Evolutionary conservation across 2,888 invertebrate genomes (phyloP).

Genomic region (Drosophila merina): DNA sequence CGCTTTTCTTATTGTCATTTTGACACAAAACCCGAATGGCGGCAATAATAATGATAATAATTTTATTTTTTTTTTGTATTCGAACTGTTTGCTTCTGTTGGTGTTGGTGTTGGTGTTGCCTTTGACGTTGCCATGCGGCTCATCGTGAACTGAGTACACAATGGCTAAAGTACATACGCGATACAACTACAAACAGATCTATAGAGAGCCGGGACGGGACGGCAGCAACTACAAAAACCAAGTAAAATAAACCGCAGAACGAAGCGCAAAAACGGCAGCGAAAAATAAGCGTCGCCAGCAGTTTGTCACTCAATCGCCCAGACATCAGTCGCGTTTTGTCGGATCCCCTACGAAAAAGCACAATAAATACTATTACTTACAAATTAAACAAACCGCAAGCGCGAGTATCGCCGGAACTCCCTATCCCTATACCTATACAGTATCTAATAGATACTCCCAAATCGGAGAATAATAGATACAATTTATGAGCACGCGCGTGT

Average conservation of each 20-base stretch:
- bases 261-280: conserved; percentile 60
- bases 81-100: conserved; percentile 39
- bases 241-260: conserved; percentile 72
- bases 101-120: conserved; percentile 27
- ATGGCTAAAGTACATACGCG: conserved; percentile 71
- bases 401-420: conserved; percentile 7
- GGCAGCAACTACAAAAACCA: conserved; percentile 45
- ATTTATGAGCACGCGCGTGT: conserved; percentile 41
- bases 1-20: conserved; percentile 49
- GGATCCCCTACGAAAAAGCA: conserved; percentile 26
- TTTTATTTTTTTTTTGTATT: conserved; percentile 25
- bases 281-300: conserved; percentile 66
- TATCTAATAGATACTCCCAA: conserved; percentile 36
- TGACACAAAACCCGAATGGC: conserved; percentile 51
- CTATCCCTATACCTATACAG: not conserved
- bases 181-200: conserved; percentile 45
- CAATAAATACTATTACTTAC: not conserved
- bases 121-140: conserved; percentile 56
- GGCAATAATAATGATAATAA: conserved; percentile 39
- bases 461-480: conserved; percentile 11
- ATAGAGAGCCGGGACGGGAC: conserved; percentile 15
- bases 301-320: conserved; percentile 75
- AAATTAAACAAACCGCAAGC: conserved; percentile 8
- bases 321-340: conserved; percentile 70
- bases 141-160: conserved; percentile 74